Base-by-base conservation (phyloP, 2,797 vertebrate species). In the Propithecus perrieri region DNA sequence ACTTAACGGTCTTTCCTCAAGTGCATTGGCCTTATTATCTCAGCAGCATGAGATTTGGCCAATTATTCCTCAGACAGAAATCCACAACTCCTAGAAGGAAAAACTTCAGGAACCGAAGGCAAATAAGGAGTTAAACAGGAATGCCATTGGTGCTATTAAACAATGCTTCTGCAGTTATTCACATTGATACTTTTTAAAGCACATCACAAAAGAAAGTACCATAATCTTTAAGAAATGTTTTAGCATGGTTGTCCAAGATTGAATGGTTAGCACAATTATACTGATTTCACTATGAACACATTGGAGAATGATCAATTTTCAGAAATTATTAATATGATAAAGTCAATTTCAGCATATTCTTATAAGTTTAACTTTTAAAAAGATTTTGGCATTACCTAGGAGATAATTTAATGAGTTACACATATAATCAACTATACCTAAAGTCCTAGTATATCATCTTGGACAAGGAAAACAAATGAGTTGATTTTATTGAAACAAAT, bases 61-160 rank as follows among this genome's bases (percentile, higher is more conserved):
- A 80, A 88, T 95, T 94, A 96, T 48, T 7, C 35, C 46, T 30
- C 38, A 93, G 50, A 86, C 5, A 97, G 38, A 90, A 95, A 95
- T 65, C 41, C 9, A 80, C 41, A 93, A 79, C 20, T 84, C 24
- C 59, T 93, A 50, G 43, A 94, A 88, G 38, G 48, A 84, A 61
- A 38, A 97, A 95, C 88, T 89, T 96, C 30, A 96, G 55, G 46
- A 96, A 91, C 43, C 67, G 35, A 11, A 61, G 46, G 41, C 35
- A 96, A 75, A 74, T 5, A 87, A 72, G 20, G 22, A 96, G 22
- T 18, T 89, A 43, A 97, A 79, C 10, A 79, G n/a, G 67, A 91
- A 76, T 10, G 26, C 48, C 46, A 85, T 4, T 57, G 30, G 28
- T 94, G 74, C 38, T 94, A 57, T 79, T 89, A 86, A 96, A 89